These are phyloP conservation scores for Biston betularia DNA, from an alignment of 2,888 invertebrate genomes.

Conservation along the genomic window DNA sequence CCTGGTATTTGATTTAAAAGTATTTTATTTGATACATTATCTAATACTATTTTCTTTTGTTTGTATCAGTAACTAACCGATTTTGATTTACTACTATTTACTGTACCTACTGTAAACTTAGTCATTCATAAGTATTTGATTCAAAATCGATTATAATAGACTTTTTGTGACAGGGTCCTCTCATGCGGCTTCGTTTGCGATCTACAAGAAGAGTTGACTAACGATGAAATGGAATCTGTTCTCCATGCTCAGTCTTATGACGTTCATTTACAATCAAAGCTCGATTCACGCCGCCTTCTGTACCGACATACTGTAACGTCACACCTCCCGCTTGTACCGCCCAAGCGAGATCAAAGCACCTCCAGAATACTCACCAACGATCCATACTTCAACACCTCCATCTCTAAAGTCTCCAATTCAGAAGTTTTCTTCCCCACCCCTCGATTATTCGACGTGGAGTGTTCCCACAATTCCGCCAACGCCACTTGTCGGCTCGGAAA, in stretches of 20 bases:
- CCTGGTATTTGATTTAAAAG: too few relatives aligned
- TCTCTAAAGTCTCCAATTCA: conserved; percentile 84
- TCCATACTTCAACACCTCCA: conserved; percentile 84
- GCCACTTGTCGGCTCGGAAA: conserved; percentile 71
- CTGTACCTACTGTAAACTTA: too few relatives aligned
- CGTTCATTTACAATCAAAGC: conserved; percentile 77
- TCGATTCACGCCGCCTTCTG: conserved; percentile 67
- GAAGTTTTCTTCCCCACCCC: conserved; percentile 88
- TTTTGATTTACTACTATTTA: too few relatives aligned
- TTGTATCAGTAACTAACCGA: too few relatives aligned
- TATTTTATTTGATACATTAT: too few relatives aligned
- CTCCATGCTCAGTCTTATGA: conserved; percentile 84
- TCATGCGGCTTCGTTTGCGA: conserved; percentile 88
- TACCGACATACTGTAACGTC: conserved; percentile 77
- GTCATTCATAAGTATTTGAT: too few relatives aligned
- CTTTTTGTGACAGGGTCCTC: conserved; percentile 65
- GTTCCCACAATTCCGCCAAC: conserved; percentile 69
- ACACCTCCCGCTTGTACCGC: conserved; percentile 59
- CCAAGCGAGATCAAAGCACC: conserved; percentile 81
- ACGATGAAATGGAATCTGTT: conserved; percentile 77
- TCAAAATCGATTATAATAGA: background rate
- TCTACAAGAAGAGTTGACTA: conserved; percentile 67
- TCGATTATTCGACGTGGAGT: conserved; percentile 77
- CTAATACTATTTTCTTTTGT: too few relatives aligned
- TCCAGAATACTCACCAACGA: conserved; percentile 85